phyloP scores from a whole-genome alignment of 1,140 invertebrate species.

The Drosophila oshimai region DNA sequence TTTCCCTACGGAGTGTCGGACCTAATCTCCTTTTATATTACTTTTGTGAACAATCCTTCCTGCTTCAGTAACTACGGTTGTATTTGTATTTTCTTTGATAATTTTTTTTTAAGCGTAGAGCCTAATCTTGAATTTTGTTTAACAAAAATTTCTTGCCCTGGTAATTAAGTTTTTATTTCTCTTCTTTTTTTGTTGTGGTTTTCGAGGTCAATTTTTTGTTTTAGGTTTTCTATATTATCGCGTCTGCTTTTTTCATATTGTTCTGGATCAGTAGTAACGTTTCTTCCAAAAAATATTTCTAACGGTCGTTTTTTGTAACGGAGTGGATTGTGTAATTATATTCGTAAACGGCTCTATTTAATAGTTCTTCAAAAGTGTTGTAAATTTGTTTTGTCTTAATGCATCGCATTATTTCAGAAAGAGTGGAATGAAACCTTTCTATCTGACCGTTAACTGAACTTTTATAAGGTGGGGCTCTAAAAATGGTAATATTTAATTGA shows the following conservation, averaged over 20 bases:
- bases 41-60: not conserved
- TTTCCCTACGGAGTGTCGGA: too few relatives aligned
- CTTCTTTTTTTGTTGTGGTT: conserved; percentile 15
- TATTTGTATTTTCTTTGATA: not conserved
- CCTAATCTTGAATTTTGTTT: conserved; percentile 24
- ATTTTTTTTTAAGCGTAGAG: not conserved
- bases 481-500: conserved; percentile 16
- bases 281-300: conserved; percentile 31
- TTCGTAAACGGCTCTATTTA: conserved; percentile 17
- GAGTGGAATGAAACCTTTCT: conserved; percentile 42
- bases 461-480: conserved; percentile 11
- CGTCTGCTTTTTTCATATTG: conserved; percentile 17
- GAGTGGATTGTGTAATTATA: conserved; percentile 43
- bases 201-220: not conserved
- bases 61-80: not conserved
- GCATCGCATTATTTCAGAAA: conserved; percentile 32
- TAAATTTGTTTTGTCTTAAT: not conserved
- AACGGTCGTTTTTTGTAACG: conserved; percentile 26
- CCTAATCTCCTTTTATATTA: too few relatives aligned
- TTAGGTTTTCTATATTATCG: conserved; percentile 16
- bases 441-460: conserved; percentile 35
- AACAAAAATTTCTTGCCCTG: conserved; percentile 8
- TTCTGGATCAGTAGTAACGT: conserved; percentile 6
- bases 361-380: conserved; percentile 14
- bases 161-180: not conserved